A percentile compares a stretch with the other conserved stretches of the same genome.
Conservation (phyloP, 1,140 invertebrate species). For the Teleopsis dalmanni region DNA sequence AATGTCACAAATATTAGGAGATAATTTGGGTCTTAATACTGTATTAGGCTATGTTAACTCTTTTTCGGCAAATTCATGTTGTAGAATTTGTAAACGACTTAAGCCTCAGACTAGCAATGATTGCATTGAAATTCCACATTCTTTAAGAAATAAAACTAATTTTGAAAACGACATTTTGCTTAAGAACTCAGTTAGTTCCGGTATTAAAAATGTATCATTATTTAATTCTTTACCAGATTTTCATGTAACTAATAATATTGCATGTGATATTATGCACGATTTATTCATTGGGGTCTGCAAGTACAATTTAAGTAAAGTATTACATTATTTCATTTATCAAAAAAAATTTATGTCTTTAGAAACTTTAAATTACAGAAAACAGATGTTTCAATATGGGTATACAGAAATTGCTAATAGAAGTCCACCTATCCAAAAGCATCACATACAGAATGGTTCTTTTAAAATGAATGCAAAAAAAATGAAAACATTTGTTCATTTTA, state of each 20-base stretch:
- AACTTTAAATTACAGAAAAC: constrained; percentile 5
- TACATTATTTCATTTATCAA: constrained; percentile 6
- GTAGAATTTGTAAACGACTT: background rate
- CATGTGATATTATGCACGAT: constrained; percentile 6
- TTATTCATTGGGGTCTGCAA: constrained; percentile 1
- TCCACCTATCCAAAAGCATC: constrained; percentile 3
- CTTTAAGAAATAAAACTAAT: background rate
- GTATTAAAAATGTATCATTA: background rate
- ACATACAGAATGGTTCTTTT: constrained; percentile 1
- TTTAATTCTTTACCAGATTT: background rate
- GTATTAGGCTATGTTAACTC: background rate
- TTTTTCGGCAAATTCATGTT: background rate
- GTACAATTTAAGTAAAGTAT: constrained; percentile 5
- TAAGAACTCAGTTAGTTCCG: background rate
- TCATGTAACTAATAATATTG: constrained; percentile 7
- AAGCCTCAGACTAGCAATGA: background rate
- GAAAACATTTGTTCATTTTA: constrained; percentile 8
- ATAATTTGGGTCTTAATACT: background rate
- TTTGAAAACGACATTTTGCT: background rate
- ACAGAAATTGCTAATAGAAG: constrained; percentile 6
- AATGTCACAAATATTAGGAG: background rate
- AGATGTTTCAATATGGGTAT: constrained; percentile 1
- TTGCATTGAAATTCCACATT: background rate
- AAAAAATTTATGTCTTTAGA: constrained; percentile 2
- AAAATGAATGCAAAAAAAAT: constrained; percentile 6